Evolutionary conservation across 1,140 invertebrate genomes (phyloP).

Genomic region (Chrysoperla carnea): DNA sequence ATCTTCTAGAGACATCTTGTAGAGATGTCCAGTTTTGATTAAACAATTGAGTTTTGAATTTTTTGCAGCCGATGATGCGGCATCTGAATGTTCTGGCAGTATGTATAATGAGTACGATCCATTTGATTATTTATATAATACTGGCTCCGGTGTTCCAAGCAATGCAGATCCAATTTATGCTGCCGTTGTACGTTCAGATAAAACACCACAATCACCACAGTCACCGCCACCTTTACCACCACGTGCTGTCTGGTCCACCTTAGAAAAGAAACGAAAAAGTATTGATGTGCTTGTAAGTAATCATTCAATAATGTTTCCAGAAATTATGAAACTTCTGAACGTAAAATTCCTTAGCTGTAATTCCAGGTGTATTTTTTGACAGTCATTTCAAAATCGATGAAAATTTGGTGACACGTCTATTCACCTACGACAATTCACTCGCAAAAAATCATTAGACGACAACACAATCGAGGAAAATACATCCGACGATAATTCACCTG

Average conservation of each 20-base stretch:
- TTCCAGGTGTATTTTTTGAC: too few species aligned
- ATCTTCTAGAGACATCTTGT: too few species aligned
- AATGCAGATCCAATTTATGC: conserved; percentile 57
- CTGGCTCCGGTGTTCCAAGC: conserved; percentile 48
- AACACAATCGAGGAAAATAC: too few species aligned
- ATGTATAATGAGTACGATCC: conserved; percentile 76
- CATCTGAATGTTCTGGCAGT: conserved; percentile 42
- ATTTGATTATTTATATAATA: conserved; percentile 40
- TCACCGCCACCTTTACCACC: conserved; percentile 35
- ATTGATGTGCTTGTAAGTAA: background rate
- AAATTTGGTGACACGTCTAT: too few species aligned
- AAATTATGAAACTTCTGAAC: background rate
- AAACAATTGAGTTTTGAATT: background rate
- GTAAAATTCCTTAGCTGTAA: background rate
- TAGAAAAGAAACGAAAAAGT: conserved; percentile 23
- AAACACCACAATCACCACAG: conserved; percentile 32
- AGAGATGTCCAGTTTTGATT: too few species aligned
- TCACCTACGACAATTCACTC: too few species aligned
- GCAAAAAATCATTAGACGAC: too few species aligned
- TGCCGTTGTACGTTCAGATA: conserved; percentile 46
- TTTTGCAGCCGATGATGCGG: conserved; percentile 17
- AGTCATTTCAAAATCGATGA: too few species aligned
- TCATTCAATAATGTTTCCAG: too few species aligned
- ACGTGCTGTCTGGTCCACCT: conserved; percentile 34
- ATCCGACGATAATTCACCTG: too few species aligned